phyloP scores from a whole-genome alignment of 2,888 invertebrate species.

The Conchocele bisecta region DNA sequence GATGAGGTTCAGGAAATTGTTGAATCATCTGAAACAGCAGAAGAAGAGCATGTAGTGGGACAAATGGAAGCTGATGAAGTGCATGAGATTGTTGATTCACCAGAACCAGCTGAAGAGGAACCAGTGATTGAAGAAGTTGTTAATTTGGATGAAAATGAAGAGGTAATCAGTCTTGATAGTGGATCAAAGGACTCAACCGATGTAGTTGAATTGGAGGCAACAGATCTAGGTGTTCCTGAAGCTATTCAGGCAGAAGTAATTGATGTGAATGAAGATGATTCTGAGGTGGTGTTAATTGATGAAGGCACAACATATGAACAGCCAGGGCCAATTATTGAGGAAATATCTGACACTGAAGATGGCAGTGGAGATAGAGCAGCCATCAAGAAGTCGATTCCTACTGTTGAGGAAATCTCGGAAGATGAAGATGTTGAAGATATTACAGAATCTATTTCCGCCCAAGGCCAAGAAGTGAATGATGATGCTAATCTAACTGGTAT shows the following conservation, averaged over 20 bases:
- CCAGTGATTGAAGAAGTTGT: slow-evolving; percentile 24
- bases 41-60: no score
- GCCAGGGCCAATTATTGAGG: background rate
- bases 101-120: background rate
- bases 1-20: background rate
- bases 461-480: slow-evolving; percentile 18
- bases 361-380: slow-evolving; percentile 6
- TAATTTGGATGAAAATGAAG: slow-evolving; percentile 10
- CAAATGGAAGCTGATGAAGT: background rate
- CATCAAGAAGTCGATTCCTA: slow-evolving; percentile 5
- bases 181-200: slow-evolving; percentile 6
- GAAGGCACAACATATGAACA: slow-evolving; percentile 1
- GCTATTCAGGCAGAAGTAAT: slow-evolving; percentile 9
- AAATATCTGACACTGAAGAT: slow-evolving; percentile 11
- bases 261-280: slow-evolving; percentile 1
- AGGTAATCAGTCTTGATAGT: slow-evolving; percentile 16
- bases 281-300: background rate
- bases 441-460: slow-evolving; percentile 11
- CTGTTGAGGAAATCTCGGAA: slow-evolving; percentile 31
- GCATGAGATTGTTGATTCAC: background rate
- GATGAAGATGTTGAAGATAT: slow-evolving; percentile 28
- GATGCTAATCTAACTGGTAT: slow-evolving; percentile 7
- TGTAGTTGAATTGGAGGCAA: slow-evolving; percentile 1
- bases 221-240: background rate
- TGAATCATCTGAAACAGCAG: background rate